Conservation (phyloP, 2,113 vertebrate genomes). For the Ageneiosus marmoratus region DNA sequence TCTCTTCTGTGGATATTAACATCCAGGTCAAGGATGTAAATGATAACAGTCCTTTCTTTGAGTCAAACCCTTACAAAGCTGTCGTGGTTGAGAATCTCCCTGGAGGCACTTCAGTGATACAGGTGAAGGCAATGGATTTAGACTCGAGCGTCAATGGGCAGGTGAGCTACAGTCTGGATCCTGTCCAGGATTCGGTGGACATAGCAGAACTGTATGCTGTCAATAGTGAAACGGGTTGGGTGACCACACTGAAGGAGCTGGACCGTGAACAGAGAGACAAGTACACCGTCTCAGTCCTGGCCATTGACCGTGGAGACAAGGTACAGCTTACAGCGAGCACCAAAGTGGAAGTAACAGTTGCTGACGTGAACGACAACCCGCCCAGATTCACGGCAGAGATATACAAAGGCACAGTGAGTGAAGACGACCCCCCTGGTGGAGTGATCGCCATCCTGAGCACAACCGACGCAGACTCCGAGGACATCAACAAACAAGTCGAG, state of each 20-base stretch:
- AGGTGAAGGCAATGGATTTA: constrained; percentile 85
- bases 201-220: constrained; percentile 84
- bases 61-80: constrained; percentile 88
- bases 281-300: constrained; percentile 80
- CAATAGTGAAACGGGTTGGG: constrained; percentile 89
- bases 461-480: constrained; percentile 87
- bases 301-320: constrained; percentile 88
- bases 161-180: constrained; percentile 84
- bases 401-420: constrained; percentile 96
- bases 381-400: constrained; percentile 94
- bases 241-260: constrained; percentile 90
- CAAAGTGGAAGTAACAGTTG: constrained; percentile 84
- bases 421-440: constrained; percentile 89
- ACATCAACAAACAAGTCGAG: constrained; percentile 86
- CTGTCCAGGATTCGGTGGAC: constrained; percentile 75
- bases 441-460: constrained; percentile 94
- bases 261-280: constrained; percentile 82
- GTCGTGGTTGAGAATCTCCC: constrained; percentile 90
- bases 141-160: constrained; percentile 91
- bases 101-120: constrained; percentile 83
- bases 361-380: constrained; percentile 92
- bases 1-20: constrained; percentile 82
- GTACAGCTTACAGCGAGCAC: constrained; percentile 79
- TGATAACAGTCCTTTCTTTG: constrained; percentile 89
- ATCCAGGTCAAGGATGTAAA: constrained; percentile 93